Evolutionary conservation across 2,797 vertebrate genomes (phyloP).

Genomic region (Lophotriccus pileatus): DNA sequence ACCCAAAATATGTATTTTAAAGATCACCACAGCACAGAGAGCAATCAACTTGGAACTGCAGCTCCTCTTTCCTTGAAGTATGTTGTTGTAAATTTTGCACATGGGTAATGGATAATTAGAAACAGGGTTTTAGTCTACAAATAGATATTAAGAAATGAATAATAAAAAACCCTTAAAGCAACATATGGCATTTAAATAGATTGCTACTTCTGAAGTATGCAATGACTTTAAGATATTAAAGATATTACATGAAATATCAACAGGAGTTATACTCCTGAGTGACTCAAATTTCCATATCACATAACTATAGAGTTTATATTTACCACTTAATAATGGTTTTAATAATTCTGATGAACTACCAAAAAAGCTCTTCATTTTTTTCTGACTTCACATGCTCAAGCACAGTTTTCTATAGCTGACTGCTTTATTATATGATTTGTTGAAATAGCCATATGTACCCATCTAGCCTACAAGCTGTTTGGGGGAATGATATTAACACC

Average conservation of each 20-base stretch:
- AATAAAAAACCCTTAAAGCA: slow-evolving; percentile 9
- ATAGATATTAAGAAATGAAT: neutral
- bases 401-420: neutral
- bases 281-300: neutral
- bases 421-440: neutral
- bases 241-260: neutral
- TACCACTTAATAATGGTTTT: neutral
- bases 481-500: neutral
- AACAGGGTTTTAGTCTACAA: neutral
- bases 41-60: neutral
- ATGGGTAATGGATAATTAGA: neutral
- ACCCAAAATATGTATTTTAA: neutral
- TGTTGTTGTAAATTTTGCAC: neutral
- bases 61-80: neutral
- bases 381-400: neutral
- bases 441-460: neutral
- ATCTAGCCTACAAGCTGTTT: neutral
- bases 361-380: neutral
- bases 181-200: neutral
- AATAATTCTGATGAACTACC: neutral
- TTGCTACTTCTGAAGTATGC: neutral
- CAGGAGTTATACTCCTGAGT: neutral
- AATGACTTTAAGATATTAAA: neutral
- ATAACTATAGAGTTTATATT: neutral
- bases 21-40: rapidly evolving